Evolutionary conservation across 2,113 vertebrate species (phyloP).

Genomic region (Dipodomys merriami): DNA sequence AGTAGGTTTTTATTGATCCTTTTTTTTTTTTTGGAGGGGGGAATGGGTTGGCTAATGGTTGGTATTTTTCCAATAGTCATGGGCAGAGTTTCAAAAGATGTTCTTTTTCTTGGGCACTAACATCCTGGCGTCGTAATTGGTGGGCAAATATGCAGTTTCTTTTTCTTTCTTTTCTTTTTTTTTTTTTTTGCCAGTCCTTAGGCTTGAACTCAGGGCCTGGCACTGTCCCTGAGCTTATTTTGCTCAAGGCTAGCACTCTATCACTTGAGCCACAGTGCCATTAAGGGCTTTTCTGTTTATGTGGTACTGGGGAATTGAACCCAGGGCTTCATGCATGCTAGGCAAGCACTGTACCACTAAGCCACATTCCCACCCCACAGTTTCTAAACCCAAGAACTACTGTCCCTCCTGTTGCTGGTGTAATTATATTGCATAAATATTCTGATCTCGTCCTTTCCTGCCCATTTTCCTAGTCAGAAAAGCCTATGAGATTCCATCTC

Average conservation of each 20-base stretch:
- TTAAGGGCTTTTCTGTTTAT: too few species aligned
- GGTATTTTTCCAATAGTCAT: neutral
- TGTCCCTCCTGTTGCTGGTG: neutral
- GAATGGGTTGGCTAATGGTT: neutral
- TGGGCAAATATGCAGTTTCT: neutral
- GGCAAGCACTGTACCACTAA: too few species aligned
- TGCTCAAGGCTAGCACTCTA: too few species aligned
- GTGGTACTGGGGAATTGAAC: too few species aligned
- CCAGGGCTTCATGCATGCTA: too few species aligned
- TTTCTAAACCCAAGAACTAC: neutral
- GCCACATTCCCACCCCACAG: too few species aligned
- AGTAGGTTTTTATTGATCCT: neutral
- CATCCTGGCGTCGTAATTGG: neutral
- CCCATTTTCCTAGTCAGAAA: too few species aligned
- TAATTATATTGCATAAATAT: neutral
- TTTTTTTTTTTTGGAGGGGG: neutral
- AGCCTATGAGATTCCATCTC: too few species aligned
- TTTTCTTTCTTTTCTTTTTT: neutral
- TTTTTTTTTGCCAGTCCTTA: neutral
- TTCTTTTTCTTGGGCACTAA: neutral
- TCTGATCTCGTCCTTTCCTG: neutral
- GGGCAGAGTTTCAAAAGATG: neutral
- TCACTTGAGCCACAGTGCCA: too few species aligned
- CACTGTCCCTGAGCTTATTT: too few species aligned
- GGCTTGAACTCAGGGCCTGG: too few species aligned